Evolutionary conservation across 2,113 vertebrate species (phyloP), one percentile per base, ranked within the genome.

Genomic region (Poeciliopsis occidentalis): DNA sequence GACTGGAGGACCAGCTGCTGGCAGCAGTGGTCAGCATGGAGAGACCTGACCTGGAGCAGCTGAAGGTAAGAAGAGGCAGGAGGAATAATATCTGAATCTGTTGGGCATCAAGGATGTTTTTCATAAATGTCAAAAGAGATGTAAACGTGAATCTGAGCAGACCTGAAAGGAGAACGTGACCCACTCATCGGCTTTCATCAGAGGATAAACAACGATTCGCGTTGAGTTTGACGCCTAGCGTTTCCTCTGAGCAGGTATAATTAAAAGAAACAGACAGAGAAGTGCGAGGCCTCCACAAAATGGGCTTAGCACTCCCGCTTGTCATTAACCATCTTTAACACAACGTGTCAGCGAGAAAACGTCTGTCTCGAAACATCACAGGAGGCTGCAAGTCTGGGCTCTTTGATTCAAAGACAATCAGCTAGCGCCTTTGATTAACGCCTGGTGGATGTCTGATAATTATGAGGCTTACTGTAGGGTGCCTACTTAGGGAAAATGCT

Each of bases 1-100:
- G 97, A 24, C 89, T 99, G 72, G 98, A 99, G 86, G 97, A 99
- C 76, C 98, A 99, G 89, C 94, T 99, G 66, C 92, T 99, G 24
- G 97, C 97, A 0, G 92, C 95, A 0, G 97, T 98, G 66, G 98
- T 99, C 87, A 94, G 90, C 91, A 94, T 93, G 95, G 98, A 99
- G 88, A 94, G 97, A 39, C 97, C 98, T 0, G 97, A 98, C 90
- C 87, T 98, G 88, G 98, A 99, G 73, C 92, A 96, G 87, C 94
- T 98, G 10, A 99, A 98, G 97, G 98, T 97, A 72, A 66, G 89
- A 47, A 32, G 51, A 57, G 22, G 24, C 51, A n/a, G 51, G 51
- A 57, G 60, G 41, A 47, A 15, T 29, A 31, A 32, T 15, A 32
- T 24, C 24, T 10, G 24, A 12, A 6, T 0, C 24, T 26, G 12